These are phyloP conservation scores for Agrochola lychnidis DNA, from an alignment of 2,888 invertebrate species.

Conservation along the genomic window DNA sequence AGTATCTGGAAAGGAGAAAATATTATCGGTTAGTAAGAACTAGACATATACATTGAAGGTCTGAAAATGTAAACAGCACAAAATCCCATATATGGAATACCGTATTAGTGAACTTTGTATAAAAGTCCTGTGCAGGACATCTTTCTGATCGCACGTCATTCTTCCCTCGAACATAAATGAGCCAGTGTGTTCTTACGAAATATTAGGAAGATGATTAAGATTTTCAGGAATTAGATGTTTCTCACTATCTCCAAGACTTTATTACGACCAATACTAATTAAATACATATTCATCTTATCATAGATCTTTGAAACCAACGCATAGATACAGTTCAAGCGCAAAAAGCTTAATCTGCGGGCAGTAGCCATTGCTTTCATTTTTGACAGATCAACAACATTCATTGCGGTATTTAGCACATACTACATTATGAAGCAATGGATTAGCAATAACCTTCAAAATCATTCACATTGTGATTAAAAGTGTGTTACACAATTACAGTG, in stretches of 20 bases:
- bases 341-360: neutral
- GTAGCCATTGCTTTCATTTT: too few species aligned
- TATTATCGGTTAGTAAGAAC: neutral
- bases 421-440: too few species aligned
- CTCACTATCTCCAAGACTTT: too few species aligned
- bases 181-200: neutral
- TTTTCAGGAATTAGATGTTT: neutral
- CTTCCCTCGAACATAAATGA: neutral
- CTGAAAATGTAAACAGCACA: neutral
- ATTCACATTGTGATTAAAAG: too few species aligned
- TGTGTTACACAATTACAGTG: too few species aligned
- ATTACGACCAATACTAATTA: neutral
- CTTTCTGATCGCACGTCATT: neutral
- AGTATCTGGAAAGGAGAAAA: slow-evolving; percentile 91
- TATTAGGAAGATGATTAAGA: neutral
- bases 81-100: neutral
- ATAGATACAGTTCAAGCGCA: neutral
- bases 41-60: neutral
- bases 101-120: neutral
- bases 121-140: neutral
- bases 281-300: neutral
- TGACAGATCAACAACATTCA: too few species aligned
- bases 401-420: too few species aligned
- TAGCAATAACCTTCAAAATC: too few species aligned
- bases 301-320: neutral